Percentiles rank a stretch among this genome's conserved stretches.
These are phyloP conservation scores for Spodoptera picta DNA, from an alignment of 2,888 invertebrate species.

Conservation along the genomic window DNA sequence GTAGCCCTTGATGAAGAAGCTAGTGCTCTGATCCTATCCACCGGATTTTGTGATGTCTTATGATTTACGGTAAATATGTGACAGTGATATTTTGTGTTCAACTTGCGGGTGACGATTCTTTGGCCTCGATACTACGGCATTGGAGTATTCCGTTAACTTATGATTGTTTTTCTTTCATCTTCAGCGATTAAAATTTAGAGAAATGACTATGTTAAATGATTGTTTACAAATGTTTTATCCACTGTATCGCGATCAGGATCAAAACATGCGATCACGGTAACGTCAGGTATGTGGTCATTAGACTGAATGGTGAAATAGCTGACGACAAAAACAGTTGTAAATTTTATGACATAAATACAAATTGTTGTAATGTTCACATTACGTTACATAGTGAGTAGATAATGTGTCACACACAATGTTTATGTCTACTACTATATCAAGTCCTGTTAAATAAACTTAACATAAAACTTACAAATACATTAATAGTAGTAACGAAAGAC, in stretches of 20 bases:
- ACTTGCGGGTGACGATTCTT: slow-evolving; percentile 78
- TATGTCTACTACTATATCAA: no score
- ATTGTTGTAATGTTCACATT: no score
- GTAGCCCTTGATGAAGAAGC: slow-evolving; percentile 81
- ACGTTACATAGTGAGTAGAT: no score
- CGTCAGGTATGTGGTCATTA: slow-evolving; percentile 16
- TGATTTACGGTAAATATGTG: slow-evolving; percentile 81
- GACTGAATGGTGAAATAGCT: slow-evolving; percentile 31
- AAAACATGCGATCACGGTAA: slow-evolving; percentile 59
- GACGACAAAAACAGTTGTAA: slow-evolving; percentile 11
- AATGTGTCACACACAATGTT: no score
- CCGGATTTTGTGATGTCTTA: slow-evolving; percentile 79
- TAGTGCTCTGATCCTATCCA: slow-evolving; percentile 70
- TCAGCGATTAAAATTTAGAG: slow-evolving; percentile 29
- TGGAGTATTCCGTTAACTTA: slow-evolving; percentile 74
- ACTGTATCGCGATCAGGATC: slow-evolving; percentile 11
- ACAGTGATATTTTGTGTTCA: slow-evolving; percentile 68
- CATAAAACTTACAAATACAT: no score
- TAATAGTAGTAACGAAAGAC: no score
- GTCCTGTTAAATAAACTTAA: no score
- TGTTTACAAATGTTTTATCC: slow-evolving; percentile 22
- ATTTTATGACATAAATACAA: no score
- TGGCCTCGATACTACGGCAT: slow-evolving; percentile 79
- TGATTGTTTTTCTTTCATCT: slow-evolving; percentile 63
- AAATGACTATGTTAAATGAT: slow-evolving; percentile 22